Evolutionary conservation across 2,113 vertebrate species (phyloP), one percentile per base, ranked within the genome.

Genomic region (Stegostoma tigrinum): DNA sequence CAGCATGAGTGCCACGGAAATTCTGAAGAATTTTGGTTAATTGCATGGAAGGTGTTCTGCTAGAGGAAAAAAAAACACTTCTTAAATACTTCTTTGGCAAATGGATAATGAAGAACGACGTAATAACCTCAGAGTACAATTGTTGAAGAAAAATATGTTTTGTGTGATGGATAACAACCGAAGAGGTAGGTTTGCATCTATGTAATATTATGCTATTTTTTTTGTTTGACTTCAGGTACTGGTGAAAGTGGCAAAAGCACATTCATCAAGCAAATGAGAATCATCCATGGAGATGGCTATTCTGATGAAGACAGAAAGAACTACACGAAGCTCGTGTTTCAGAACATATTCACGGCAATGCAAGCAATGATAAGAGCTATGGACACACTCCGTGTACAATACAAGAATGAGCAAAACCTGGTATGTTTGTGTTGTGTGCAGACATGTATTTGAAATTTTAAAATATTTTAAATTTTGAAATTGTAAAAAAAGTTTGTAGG

Each of bases 211-310:
- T 90, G 12, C 27, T 61, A 12, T 30, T 10, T 78, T 23, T 3
- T 96, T 97, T 96, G 96, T 96, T 70, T 96, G 96, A 95, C 17
- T 85, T 15, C 96, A 99, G 98, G 98, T 90, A 99, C 98, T 10
- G 98, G 98, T 75, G 98, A 99, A 96, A 99, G 98, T 96, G 98
- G 98, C 64, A 99, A 99, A 96, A 99, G 98, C 96, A 99, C 98
- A 0, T 99, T 99, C 87, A 98, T 99, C 97, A 99, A 99, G 96
- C 98, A 99, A 96, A 99, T 98, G 98, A 98, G 98, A 96, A 99
- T 99, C 96, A 99, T 99, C 96, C 98, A 99, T 19, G 98, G 98
- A 19, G 98, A 98, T 95, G 98, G 98, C 85, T 99, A 98, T 96
- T 97, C 98, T 0, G 98, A 98, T 21, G 98, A 99, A 95, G 98